phyloP scores from a whole-genome alignment of 2,888 invertebrate genomes.

The Hermaeophaga mercurialis region DNA sequence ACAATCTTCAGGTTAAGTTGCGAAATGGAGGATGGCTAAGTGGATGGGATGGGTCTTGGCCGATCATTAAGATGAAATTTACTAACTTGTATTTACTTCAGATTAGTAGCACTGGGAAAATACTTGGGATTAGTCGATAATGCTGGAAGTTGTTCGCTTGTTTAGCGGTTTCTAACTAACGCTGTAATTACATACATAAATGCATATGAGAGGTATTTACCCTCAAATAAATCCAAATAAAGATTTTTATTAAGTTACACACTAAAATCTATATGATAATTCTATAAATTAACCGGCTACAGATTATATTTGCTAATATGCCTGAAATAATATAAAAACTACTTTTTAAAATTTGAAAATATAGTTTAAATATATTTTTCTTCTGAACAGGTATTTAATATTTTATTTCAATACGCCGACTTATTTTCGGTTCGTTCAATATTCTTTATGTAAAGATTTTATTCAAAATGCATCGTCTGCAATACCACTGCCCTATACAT shows the following conservation, averaged over 20 bases:
- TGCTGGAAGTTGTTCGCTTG: neutral
- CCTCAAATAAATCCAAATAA: too few relatives aligned
- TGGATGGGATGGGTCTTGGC: constrained; percentile 25
- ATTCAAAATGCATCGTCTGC: neutral
- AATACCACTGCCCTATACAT: constrained; percentile 5
- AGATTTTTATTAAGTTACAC: too few relatives aligned
- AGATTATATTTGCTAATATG: too few relatives aligned
- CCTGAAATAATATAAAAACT: too few relatives aligned
- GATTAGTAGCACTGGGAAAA: constrained; percentile 17
- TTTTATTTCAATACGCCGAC: too few relatives aligned
- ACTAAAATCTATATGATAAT: too few relatives aligned
- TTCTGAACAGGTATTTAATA: too few relatives aligned
- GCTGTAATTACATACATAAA: neutral
- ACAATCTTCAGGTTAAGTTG: constrained; percentile 53
- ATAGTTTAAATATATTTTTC: too few relatives aligned
- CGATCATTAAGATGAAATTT: constrained; percentile 36
- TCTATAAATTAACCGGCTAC: too few relatives aligned
- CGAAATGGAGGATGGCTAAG: constrained; percentile 42
- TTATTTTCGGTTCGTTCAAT: neutral
- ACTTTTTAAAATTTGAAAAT: too few relatives aligned
- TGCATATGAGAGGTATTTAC: neutral
- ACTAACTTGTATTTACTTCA: constrained; percentile 27
- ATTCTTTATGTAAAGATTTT: neutral
- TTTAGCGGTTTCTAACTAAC: neutral
- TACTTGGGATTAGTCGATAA: constrained; percentile 15